These are phyloP conservation scores for Drosophila hydei DNA, from an alignment of 1,140 invertebrate genomes.

Conservation along the genomic window DNA sequence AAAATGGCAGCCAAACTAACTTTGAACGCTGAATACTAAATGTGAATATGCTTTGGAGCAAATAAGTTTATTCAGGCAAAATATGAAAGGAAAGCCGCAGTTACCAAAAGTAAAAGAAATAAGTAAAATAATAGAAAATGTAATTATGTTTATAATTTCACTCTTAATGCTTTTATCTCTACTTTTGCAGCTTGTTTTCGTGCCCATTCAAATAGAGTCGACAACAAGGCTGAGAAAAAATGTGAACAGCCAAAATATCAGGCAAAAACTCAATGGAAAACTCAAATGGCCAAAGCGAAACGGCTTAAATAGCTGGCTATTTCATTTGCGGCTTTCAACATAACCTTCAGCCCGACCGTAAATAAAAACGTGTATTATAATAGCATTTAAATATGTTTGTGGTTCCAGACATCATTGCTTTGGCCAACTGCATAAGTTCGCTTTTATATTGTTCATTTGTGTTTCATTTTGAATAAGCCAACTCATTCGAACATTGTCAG, in stretches of 20 bases:
- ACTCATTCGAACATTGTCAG: constrained; percentile 5
- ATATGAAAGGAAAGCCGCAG: constrained; percentile 22
- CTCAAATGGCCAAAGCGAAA: constrained; percentile 36
- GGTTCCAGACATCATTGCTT: constrained; percentile 30
- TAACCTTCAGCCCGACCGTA: constrained; percentile 27
- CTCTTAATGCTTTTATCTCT: constrained; percentile 45
- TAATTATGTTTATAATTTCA: constrained; percentile 47
- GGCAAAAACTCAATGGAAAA: constrained; percentile 42
- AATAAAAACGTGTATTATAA: constrained; percentile 39
- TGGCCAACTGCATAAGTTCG: background rate
- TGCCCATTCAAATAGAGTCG: constrained; percentile 27
- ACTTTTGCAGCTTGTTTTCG: constrained; percentile 48
- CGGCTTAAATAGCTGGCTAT: constrained; percentile 48
- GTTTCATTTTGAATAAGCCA: no score
- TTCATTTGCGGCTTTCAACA: constrained; percentile 30
- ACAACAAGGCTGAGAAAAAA: constrained; percentile 36
- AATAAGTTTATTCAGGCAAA: background rate
- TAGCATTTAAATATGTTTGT: constrained; percentile 69
- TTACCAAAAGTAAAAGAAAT: constrained; percentile 10
- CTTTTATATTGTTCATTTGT: constrained; percentile 10
- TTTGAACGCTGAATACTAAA: constrained; percentile 13
- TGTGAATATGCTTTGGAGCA: constrained; percentile 14
- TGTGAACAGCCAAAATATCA: background rate
- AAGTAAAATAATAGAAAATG: constrained; percentile 5
- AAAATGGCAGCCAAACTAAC: constrained; percentile 59